Evolutionary conservation across 2,888 invertebrate genomes (phyloP), one percentile per base, ranked within the genome.

Genomic region (Epinotia demarniana): DNA sequence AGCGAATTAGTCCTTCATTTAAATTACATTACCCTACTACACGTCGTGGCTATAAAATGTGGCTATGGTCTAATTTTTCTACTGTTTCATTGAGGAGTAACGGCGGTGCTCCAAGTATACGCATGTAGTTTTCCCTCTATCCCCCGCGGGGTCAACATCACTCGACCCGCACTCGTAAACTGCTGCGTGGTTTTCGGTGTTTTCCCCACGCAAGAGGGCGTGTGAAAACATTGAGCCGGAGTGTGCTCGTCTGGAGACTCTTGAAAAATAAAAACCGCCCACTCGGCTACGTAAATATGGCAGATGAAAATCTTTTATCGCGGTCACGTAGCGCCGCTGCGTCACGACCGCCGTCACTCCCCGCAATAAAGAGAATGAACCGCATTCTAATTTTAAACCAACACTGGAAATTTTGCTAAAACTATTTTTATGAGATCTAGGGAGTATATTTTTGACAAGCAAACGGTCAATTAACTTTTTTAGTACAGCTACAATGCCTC

Each of bases 261-360:
- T 93, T 87, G 86, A 92, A 92, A 90, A 86, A 92, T 90, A 92
- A 93, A 93, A 93, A 92, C 93, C 93, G 90, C 93, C 93, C 93
- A 93, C 93, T 93, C 91, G 86, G 87, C 91, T 85, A 89, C 91
- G 93, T 93, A 93, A 93, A 94, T 93, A 94, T 92, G 90, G 92
- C 90, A 93, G 94, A 94, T 94, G 93, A 91, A 93, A 92, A 93
- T 94, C 94, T 94, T 93, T 94, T 94, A 94, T 94, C 94, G 90
- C 89, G 91, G 93, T 93, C 94, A 94, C 94, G 94, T 94, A 93
- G 89, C 90, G 84, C 86, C 86, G 90, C 89, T 83, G 90, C 92
- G 92, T 93, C 94, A 94, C 93, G 93, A 93, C 85, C 90, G 92
- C 90, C 91, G 91, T 93, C 93, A 94, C 92, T 92, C 91, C 85